These are phyloP conservation scores for Pachycephala philippinensis DNA, from an alignment of 2,113 vertebrate genomes.

Conservation along the genomic window DNA sequence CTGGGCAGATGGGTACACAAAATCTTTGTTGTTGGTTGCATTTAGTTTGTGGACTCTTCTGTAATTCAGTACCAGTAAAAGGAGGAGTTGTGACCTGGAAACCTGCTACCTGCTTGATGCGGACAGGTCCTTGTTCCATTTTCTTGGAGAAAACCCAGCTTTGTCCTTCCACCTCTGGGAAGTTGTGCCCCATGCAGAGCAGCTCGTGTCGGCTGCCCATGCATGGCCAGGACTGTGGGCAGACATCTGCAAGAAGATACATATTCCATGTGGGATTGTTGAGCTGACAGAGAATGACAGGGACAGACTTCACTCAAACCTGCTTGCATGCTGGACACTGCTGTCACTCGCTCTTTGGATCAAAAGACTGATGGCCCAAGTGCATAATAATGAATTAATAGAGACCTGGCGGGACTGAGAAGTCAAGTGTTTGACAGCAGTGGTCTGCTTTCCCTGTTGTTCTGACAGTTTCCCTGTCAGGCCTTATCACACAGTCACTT, in stretches of 20 bases:
- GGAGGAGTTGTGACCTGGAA: not conserved
- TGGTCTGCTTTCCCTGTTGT: not conserved
- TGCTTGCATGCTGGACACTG: not conserved
- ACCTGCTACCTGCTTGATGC: not conserved
- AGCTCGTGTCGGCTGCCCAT: accelerated
- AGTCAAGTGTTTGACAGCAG: conserved; percentile 12
- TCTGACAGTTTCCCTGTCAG: conserved; percentile 9
- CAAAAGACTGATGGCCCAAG: not conserved
- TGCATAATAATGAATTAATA: not conserved
- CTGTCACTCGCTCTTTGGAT: not conserved
- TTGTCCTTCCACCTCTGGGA: not conserved
- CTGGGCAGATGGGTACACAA: not conserved
- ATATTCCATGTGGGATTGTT: not conserved
- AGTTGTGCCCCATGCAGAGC: not conserved
- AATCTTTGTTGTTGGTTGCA: accelerated
- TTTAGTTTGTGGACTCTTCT: not conserved
- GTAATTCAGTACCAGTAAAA: not conserved
- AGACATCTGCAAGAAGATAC: not conserved
- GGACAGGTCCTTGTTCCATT: not conserved
- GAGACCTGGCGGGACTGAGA: not conserved
- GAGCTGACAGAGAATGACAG: not conserved
- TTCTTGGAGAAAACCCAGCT: not conserved
- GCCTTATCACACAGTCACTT: not conserved
- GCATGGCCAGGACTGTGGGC: accelerated
- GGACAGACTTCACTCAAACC: not conserved